These are phyloP conservation scores for Troglohyphantes excavatus DNA, from an alignment of 2,888 invertebrate genomes.

Conservation along the genomic window DNA sequence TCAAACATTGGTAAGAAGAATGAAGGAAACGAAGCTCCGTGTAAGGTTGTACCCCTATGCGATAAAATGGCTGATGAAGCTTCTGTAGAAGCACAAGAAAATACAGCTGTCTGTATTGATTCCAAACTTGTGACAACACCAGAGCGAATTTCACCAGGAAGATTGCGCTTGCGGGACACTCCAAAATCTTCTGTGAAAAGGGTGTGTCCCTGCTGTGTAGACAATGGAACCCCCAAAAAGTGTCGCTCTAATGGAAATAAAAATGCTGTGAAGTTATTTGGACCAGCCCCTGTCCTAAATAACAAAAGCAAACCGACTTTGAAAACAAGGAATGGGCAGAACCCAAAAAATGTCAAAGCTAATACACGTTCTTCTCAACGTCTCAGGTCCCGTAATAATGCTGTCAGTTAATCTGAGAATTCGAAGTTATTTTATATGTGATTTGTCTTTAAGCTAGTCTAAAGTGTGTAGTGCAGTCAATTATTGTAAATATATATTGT, in stretches of 20 bases:
- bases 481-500: constrained; percentile 66
- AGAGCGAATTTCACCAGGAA: constrained; percentile 38
- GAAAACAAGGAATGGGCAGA: constrained; percentile 45
- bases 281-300: constrained; percentile 14
- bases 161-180: constrained; percentile 67
- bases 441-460: constrained; percentile 69
- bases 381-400: constrained; percentile 72
- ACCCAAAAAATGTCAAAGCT: constrained; percentile 37
- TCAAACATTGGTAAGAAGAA: constrained; percentile 25
- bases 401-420: constrained; percentile 58
- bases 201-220: constrained; percentile 70
- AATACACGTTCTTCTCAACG: constrained; percentile 74
- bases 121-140: constrained; percentile 22
- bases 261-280: constrained; percentile 38
- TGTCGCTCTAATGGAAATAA: constrained; percentile 59
- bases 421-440: constrained; percentile 63
- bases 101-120: constrained; percentile 13
- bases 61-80: background rate
- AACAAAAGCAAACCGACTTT: constrained; percentile 52
- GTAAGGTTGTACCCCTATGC: background rate
- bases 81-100: constrained; percentile 40
- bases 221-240: constrained; percentile 59
- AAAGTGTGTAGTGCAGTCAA: constrained; percentile 44
- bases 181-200: constrained; percentile 71
- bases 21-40: background rate